Evolutionary conservation across 1,140 invertebrate species (phyloP).

Genomic region (Apis cerana): DNA sequence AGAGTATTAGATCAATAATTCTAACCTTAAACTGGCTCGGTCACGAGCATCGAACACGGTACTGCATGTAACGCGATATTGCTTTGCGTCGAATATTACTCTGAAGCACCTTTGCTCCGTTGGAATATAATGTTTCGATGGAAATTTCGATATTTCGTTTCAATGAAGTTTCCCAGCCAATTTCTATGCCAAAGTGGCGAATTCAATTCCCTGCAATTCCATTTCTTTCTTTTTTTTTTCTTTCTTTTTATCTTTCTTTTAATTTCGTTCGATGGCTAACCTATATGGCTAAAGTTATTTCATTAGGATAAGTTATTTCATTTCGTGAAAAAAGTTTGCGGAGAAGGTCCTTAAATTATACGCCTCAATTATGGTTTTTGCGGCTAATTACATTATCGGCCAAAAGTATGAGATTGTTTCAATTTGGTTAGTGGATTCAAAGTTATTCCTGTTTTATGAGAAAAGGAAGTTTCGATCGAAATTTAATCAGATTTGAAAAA

Average conservation of each 20-base stretch:
- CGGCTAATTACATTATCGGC: not conserved
- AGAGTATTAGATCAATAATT: slow-evolving; percentile 82
- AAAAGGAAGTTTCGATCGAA: not conserved
- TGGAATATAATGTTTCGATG: slow-evolving; percentile 50
- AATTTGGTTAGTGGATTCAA: not conserved
- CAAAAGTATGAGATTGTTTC: not conserved
- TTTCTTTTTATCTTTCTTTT: not conserved
- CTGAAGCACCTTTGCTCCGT: slow-evolving; percentile 22
- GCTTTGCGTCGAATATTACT: slow-evolving; percentile 55
- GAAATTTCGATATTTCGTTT: slow-evolving; percentile 48
- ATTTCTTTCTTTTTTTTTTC: not conserved
- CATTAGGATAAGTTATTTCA: not conserved
- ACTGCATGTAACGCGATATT: slow-evolving; percentile 69
- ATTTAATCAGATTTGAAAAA: not conserved
- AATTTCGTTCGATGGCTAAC: not conserved
- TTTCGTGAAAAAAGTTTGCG: not conserved
- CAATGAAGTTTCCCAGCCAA: not conserved
- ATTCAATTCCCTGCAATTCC: too few relatives aligned
- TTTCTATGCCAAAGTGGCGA: not conserved
- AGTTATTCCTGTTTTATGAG: not conserved
- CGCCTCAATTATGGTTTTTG: not conserved
- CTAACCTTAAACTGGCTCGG: slow-evolving; percentile 75
- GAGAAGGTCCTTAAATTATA: not conserved
- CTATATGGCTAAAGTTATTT: not conserved
- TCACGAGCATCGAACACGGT: slow-evolving; percentile 60